Base-by-base conservation (phyloP, 2,113 vertebrate genomes). In the Embiotoca jacksoni region DNA sequence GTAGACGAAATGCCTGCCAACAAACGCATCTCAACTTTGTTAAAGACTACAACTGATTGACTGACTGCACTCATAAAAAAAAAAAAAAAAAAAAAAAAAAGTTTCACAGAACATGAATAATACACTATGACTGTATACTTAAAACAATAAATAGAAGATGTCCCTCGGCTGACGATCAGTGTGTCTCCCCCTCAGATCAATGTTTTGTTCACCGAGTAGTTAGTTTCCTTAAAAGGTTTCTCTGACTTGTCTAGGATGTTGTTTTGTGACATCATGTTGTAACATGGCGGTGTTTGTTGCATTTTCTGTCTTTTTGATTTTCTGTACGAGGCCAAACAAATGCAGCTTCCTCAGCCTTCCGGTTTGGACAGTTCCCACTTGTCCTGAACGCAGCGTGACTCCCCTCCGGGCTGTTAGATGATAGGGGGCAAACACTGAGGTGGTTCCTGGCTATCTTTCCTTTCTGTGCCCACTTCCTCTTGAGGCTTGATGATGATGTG, bases 401-500 rank as follows among this genome's bases (percentile, higher is more conserved):
- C 23, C 23, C 23, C 23, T 23, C 23, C 23, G 23, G 31, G 23
- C 37, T 63, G 61, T 86, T 93, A 94, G 15, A 91, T 67, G 63
- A 89, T 72, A 2, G 88, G 85, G 6, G 90, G 92, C 60, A 91
- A 85, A 81, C 80, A 87, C 64, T 81, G 88, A 61, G 85, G 6
- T 0, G 67, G 6, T 52, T 91, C 88, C 67, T 83, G 80, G 54
- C 84, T 83, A 14, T 91, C 85, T 3, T 84, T 88, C 3, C 77
- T 82, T 52, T 88, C 90, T 8, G 61, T 41, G 75, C 72, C 70
- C 4, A 75, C 74, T 41, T 87, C 84, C 53, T 88, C 82, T 36
- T 93, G 91, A 69, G 93, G 80, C 64, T 93, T 89, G 87, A 95
- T 91, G 88, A 94, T 49, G 77, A 95, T 94, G 81, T 95, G 93